Base-by-base conservation (phyloP, 2,113 vertebrate species). In the Plotosus lineatus region DNA sequence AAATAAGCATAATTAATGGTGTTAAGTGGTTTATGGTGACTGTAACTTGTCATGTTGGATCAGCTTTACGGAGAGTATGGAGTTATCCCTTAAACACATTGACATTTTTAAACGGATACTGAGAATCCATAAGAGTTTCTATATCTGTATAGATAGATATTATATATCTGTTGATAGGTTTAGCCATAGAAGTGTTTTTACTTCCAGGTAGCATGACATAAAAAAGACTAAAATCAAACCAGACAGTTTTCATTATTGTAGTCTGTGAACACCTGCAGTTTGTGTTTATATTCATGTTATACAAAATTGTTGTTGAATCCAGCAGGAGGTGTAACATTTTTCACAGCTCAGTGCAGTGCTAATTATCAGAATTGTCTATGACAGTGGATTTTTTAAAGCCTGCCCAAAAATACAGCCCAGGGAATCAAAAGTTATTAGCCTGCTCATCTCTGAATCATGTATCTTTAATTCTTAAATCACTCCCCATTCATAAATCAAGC, bases 1-100 rank as follows among this genome's bases (percentile, higher is more conserved):
- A 77, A 82, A 79, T 42, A 48, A 44, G 68, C 55, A 44, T 87
- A 80, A 89, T 88, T 60, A 86, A 77, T 80, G 42, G 68, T 33
- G 60, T 80, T 82, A 86, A 82, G 82, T 85, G 80, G 23, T 83
- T 87, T 85, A 82, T 78, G 50, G 80, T 75, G 48, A 63, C 36
- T 81, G 15, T 48, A n/a, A 83, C 80, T 71, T 80, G 69, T 75
- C 50, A 42, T 75, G 21, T 9, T 31, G 28, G 26, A 75, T 78
- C 38, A 58, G 28, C 21, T 82, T 5, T 73, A 79, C 82, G 38
- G 36, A 77, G 56, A 6, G 53, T 56, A 28, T 42, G 26, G 28
- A n/a, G 78, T 78, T 68, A 76, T 68, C 26, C 55, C 63, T 55
- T 61, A 82, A 58, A 72, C 56, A 40, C 76, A 60, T 69, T 85